Base-by-base conservation (phyloP, 2,888 invertebrate genomes). In the Drosophila cracens region DNA sequence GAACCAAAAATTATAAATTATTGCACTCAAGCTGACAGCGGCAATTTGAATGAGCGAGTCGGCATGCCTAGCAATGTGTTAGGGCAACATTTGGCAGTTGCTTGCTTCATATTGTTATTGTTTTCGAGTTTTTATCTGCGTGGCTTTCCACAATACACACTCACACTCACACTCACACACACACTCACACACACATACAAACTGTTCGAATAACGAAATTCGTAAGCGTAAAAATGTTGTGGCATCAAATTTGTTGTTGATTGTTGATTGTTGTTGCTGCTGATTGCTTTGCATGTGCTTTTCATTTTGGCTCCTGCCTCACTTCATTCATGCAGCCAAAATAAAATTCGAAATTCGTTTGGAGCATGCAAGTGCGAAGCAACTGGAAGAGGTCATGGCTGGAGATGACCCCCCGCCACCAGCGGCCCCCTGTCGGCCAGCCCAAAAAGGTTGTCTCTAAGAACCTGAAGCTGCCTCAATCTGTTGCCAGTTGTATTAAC, bases 221-320 rank as follows among this genome's bases (percentile, higher is more conserved):
- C 33, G 54, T 52, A 56, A 31, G 49, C 29, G 38, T 72, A 52
- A 33, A 74, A 68, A 54, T 74, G 56, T 74, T 74, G 62, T 60
- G 56, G 70, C 60, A 70, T 67, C 56, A 62, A 64, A 58, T 31
- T 72, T 74, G 53, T 64, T 80, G 53, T 64, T 70, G 46, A 48
- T 57, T 18, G 59, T 16, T 53, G 16, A n/a, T 66, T 78, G 48
- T 57, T 70, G 79, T 49, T 43, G 53, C 59, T 36, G 62, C 49
- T 80, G 81, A 81, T 76, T 81, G 81, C 65, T 81, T 76, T 76
- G 81, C 76, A 79, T 79, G 60, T 73, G 58, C 73, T 81, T 81
- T 80, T 80, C 75, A 67, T 60, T 74, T 67, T 68, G 63, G 21
- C 60, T 79, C 27, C 38, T 51, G 61, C 38, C 74, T 79, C 66